Conservation (phyloP, 2,888 invertebrate species). For the Rhingia campestris region DNA sequence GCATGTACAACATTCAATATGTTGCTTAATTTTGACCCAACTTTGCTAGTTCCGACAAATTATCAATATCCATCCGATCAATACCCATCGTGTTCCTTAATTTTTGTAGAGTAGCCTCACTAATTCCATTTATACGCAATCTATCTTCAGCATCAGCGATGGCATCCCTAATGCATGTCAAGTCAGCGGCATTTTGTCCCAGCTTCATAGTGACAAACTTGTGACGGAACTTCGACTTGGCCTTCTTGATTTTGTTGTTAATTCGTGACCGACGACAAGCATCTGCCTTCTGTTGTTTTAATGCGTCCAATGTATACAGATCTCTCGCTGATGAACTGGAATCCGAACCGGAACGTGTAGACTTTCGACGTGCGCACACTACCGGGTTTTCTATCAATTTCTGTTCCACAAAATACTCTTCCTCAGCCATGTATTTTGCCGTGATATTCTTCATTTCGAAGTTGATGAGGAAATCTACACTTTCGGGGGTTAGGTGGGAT, state of each 20-base stretch:
- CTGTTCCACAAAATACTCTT: constrained; percentile 78
- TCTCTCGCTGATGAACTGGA: constrained; percentile 23
- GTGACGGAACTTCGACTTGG: constrained; percentile 79
- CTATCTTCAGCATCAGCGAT: constrained; percentile 78
- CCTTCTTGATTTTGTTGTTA: constrained; percentile 80
- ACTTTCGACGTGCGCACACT: constrained; percentile 77
- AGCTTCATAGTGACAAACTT: constrained; percentile 78
- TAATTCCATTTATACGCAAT: constrained; percentile 77
- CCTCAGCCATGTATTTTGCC: constrained; percentile 77
- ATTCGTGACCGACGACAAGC: constrained; percentile 79
- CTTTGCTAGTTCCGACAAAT: constrained; percentile 29
- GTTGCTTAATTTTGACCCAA: not conserved
- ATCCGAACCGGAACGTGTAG: constrained; percentile 25
- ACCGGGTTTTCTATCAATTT: constrained; percentile 79
- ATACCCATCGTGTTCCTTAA: constrained; percentile 77
- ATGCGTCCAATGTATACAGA: not conserved
- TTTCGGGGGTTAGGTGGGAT: constrained; percentile 17
- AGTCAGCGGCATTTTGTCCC: constrained; percentile 75
- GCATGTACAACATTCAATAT: too few relatives aligned
- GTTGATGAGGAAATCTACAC: constrained; percentile 77
- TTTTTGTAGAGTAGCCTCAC: constrained; percentile 74
- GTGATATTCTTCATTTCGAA: constrained; percentile 77
- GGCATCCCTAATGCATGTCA: constrained; percentile 77
- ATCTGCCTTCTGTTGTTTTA: constrained; percentile 76
- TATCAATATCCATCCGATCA: constrained; percentile 52